Base-by-base conservation (phyloP, 2,888 invertebrate species). In the Tiliacea citrago region DNA sequence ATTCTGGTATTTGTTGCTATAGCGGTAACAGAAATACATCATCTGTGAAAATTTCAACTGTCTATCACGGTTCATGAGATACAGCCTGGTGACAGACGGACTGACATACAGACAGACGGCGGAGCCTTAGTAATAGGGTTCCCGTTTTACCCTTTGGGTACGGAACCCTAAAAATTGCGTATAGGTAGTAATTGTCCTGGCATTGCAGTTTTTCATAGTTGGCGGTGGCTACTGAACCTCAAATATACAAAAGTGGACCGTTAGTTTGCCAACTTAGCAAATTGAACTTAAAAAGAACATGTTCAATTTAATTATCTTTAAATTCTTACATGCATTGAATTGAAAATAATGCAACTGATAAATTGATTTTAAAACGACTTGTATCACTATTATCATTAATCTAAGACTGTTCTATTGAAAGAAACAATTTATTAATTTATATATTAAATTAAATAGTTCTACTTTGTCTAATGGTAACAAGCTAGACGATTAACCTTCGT, bases 351-450 rank as follows among this genome's bases (percentile, higher is more conserved):
- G 63, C 0, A 57, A 53, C 16, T 63, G 57, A 75, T 81, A 35
- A 67, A 81, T 81, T 57, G 67, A 53, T 63, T 81, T 75, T 57
- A 67, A 81, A 81, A 57, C 13, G 57, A 29, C 8, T 55, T 47
- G n/a, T 47, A 47, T 21, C 10, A 13, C n/a, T 49, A 9, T 42
- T 57, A 75, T 81, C 66, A 62, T 78, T 62, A 55, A 80, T 78
- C 61, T 39, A 9, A 9, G 58, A 21, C 13, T 24, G 66, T 51
- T 58, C 5, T 13, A 21, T 21, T 68, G 47, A 73, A 65, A 42
- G 18, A 71, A 55, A 71, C 53, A 2, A 49, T 79, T 79, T 53
- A 75, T 76, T 76, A 8, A 61, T 61, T n/a, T 69, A 29, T 53
- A 24, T 24, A 51, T 68, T 49, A 62, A 61, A 45, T 39, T 0